Percentiles rank a stretch among this genome's conserved stretches.
phyloP scores from a whole-genome alignment of 2,888 invertebrate species.

The Sinelater perroti region DNA sequence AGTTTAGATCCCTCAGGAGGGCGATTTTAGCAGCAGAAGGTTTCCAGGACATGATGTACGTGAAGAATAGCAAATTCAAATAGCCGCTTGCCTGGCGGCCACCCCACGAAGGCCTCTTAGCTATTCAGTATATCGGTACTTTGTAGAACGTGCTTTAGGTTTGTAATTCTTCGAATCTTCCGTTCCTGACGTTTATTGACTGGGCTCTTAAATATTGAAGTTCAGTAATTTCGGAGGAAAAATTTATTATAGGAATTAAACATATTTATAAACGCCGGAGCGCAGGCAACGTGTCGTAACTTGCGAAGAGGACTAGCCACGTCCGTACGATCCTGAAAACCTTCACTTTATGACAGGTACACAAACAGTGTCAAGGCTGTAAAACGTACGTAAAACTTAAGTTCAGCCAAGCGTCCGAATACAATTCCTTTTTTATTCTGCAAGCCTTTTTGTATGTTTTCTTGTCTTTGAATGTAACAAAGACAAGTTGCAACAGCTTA shows the following conservation, averaged over 20 bases:
- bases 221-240: not conserved
- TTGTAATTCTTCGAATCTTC: conserved; percentile 44
- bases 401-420: conserved; percentile 5
- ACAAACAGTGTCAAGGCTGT: conserved; percentile 14
- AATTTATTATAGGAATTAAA: not conserved
- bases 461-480: too few species aligned
- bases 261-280: not conserved
- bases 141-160: conserved; percentile 45
- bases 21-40: conserved; percentile 41
- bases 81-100: conserved; percentile 42
- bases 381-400: conserved; percentile 17
- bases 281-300: not conserved
- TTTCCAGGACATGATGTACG: conserved; percentile 52
- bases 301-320: not conserved
- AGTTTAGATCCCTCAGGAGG: conserved; percentile 41
- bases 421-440: conserved; percentile 18
- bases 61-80: conserved; percentile 52
- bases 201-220: not conserved
- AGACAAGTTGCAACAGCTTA: too few species aligned
- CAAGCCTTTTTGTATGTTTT: too few species aligned
- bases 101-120: conserved; percentile 41
- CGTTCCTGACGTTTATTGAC: conserved; percentile 22
- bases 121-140: conserved; percentile 49
- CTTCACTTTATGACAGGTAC: conserved; percentile 15
- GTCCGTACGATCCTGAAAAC: conserved; percentile 3